Percentiles rank a stretch among this genome's conserved stretches.
Conservation (phyloP, 2,888 invertebrate species). For the Phyllotreta striolata region DNA sequence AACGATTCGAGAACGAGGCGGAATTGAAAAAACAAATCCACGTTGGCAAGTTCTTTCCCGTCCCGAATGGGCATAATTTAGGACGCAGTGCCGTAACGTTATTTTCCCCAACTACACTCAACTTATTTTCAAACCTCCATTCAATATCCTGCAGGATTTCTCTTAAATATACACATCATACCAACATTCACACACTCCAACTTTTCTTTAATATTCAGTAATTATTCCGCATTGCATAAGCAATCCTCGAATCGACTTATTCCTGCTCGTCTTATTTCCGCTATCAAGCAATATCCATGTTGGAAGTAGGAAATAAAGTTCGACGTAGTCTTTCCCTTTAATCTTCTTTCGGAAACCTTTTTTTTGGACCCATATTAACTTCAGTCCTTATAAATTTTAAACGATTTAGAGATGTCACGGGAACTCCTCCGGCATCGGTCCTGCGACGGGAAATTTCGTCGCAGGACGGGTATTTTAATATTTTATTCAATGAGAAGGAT, state of each 20-base stretch:
- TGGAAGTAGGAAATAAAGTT: constrained; percentile 52
- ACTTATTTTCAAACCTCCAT: no score
- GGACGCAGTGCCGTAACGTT: constrained; percentile 24
- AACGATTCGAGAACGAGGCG: constrained; percentile 19
- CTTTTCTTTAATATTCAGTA: no score
- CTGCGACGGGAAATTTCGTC: not conserved
- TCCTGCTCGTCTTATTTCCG: no score
- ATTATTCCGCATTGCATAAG: no score
- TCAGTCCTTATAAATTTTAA: constrained; percentile 36
- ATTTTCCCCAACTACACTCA: not conserved
- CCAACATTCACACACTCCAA: no score
- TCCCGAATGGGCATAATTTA: constrained; percentile 37
- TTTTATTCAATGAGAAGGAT: no score
- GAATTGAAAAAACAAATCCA: constrained; percentile 34
- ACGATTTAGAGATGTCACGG: constrained; percentile 19
- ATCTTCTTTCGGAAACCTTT: constrained; percentile 49
- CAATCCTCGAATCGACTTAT: no score
- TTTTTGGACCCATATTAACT: constrained; percentile 31
- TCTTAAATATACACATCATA: no score
- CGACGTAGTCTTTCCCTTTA: constrained; percentile 50
- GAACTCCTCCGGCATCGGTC: not conserved
- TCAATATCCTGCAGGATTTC: no score
- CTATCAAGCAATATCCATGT: constrained; percentile 51
- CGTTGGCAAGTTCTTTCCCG: constrained; percentile 31
- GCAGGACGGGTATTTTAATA: no score